Base-by-base conservation (phyloP, 2,797 vertebrate genomes). In the Poecilia velifera region DNA sequence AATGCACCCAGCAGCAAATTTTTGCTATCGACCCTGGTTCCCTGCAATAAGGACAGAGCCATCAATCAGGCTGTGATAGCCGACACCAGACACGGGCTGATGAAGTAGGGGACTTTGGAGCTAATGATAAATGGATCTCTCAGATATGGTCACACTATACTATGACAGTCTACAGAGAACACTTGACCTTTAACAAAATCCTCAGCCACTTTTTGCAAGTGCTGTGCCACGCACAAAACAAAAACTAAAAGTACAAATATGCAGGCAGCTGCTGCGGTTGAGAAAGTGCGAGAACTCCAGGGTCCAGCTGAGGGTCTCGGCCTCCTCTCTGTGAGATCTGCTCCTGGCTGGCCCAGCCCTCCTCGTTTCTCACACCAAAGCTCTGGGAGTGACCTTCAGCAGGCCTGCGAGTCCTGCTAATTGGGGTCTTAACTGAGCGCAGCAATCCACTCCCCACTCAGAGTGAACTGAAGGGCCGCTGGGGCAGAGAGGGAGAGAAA, bases 1-100 rank as follows among this genome's bases (percentile, higher is more conserved):
- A 94, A 93, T 94, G 93, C 93, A 95, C 90, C 92, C 90, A 81
- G 87, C 92, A 94, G 94, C 94, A 94, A 90, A 94, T 93, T 94
- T 94, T 94, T 92, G 86, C 90, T 91, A 95, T 94, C 90, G 89
- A 94, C 94, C 90, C 87, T 80, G 47, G 72, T 92, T 92, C 88
- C 86, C 79, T 78, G 92, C 90, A 93, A 92, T 92, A 91, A 93
- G 91, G 90, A 93, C 88, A 89, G 84, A 92, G 88, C 92, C 93
- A 94, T 94, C 93, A 94, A 94, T 95, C 94, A 94, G 88, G 72
- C 81, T 72, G 3, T 88, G 92, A 93, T 93, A 91, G 91, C 88
- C 86, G 85, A 92, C 91, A 91, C 91, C 87, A 92, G 93, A 93
- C 91, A 87, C 73, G 41, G 86, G 80, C 83, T 93, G 94, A 94